phyloP scores from a whole-genome alignment of 1,140 invertebrate genomes.

The Glomeris maerens region DNA sequence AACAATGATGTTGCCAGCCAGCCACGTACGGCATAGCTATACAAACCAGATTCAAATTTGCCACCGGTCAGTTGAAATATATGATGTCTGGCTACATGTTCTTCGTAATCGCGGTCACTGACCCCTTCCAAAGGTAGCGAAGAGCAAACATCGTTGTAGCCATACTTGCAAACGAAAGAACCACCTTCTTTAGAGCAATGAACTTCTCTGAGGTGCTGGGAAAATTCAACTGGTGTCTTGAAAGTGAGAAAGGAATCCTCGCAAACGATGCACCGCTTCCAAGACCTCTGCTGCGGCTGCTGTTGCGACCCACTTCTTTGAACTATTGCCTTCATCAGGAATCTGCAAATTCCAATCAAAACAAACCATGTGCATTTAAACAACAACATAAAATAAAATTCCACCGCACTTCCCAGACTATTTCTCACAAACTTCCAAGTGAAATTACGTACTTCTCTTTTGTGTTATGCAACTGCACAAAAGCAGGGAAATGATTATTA shows the following conservation, averaged over 20 bases:
- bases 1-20: too few species aligned
- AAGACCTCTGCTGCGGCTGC: slow-evolving; percentile 8
- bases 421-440: too few species aligned
- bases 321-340: too few species aligned
- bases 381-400: too few species aligned
- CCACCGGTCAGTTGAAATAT: slow-evolving; percentile 25
- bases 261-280: slow-evolving; percentile 20
- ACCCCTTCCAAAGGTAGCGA: slow-evolving; percentile 76
- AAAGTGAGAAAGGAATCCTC: slow-evolving; percentile 15
- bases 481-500: too few species aligned
- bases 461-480: too few species aligned
- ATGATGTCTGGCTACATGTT: slow-evolving; percentile 67
- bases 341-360: too few species aligned
- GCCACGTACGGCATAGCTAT: too few species aligned
- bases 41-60: slow-evolving; percentile 1
- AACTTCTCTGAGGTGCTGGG: slow-evolving; percentile 59
- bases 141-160: slow-evolving; percentile 69
- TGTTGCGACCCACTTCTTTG: too few species aligned
- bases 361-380: too few species aligned
- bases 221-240: slow-evolving; percentile 22
- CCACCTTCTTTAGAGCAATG: slow-evolving; percentile 78
- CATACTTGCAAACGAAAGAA: slow-evolving; percentile 76
- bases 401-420: too few species aligned
- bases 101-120: slow-evolving; percentile 72
- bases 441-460: too few species aligned